Base-by-base conservation (phyloP, 2,797 vertebrate species). In the Eulemur albifrons region DNA sequence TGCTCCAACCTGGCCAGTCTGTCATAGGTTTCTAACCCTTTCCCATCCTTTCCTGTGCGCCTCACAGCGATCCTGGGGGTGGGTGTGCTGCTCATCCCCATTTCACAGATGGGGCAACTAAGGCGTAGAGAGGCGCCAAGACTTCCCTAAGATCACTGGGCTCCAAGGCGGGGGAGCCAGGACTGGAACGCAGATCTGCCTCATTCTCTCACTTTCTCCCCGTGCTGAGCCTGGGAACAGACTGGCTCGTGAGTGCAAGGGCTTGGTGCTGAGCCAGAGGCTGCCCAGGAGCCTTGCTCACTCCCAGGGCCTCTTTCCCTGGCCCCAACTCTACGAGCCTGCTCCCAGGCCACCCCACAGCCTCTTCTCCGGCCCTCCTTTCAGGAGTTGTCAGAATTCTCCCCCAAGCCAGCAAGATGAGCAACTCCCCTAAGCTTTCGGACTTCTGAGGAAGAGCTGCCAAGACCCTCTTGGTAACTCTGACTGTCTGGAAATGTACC, bases 61-160 rank as follows among this genome's bases (percentile, higher is more conserved):
- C 0, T 79, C 45, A 65, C 13, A 40, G 70, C 20, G 63, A 75
- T 13, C 65, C 21, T 89, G 38, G 48, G 65, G 18, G 45, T 65
- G 57, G 40, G 67, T 85, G 48, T 32, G 50, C 48, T 40, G 35
- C 70, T 77, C 70, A 69, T 80, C 61, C 87, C 89, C 96, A 96
- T 80, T 95, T 97, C 85, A 89, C 88, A 91, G 91, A 93, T 83
- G 88, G 81, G 40, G n/a, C 38, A 97, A 90, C 85, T 61, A 75
- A 97, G 96, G 50, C 63, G 91, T 85, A 38, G 13, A 79, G 77
- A 81, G 30, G 48, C 10, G 12, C 4, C 57, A 75, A 43, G 38
- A 65, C 67, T 90, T 52, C 20, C 7, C 5, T 59, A 57, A 87
- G 48, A 65, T 83, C 52, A n/a, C 54, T 84, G 4, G 35, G 48